phyloP scores from a whole-genome alignment of 2,797 vertebrate species.

The Pangasius larnaudii region DNA sequence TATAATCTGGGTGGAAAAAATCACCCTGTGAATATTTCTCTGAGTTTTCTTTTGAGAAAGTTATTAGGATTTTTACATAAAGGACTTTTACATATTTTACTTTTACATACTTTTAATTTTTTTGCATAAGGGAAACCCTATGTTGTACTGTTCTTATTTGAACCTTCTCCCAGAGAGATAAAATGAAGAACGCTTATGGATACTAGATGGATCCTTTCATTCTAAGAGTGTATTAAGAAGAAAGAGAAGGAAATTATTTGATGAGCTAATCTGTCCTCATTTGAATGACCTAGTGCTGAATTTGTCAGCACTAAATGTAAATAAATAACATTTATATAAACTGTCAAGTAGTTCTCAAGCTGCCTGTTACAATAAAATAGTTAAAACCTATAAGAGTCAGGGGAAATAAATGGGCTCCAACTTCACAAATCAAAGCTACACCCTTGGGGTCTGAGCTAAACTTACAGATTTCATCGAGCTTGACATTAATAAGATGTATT shows the following conservation, averaged over 20 bases:
- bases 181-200: neutral
- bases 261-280: neutral
- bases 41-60: no score
- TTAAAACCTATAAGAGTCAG: neutral
- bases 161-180: neutral
- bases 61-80: no score
- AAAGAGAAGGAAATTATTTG: neutral
- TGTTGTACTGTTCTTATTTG: neutral
- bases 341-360: neutral
- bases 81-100: no score
- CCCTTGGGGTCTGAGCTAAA: neutral
- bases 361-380: neutral
- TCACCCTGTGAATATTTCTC: neutral
- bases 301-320: neutral
- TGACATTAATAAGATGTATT: neutral
- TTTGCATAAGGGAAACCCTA: neutral
- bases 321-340: neutral
- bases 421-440: neutral
- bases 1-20: neutral
- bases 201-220: neutral
- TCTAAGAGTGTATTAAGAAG: neutral
- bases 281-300: neutral
- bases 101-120: no score
- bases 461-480: neutral
- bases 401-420: neutral